A percentile compares a stretch with the other conserved stretches of the same genome.
Conservation (phyloP, 1,140 invertebrate species). For the Cecropterus lyciades region DNA sequence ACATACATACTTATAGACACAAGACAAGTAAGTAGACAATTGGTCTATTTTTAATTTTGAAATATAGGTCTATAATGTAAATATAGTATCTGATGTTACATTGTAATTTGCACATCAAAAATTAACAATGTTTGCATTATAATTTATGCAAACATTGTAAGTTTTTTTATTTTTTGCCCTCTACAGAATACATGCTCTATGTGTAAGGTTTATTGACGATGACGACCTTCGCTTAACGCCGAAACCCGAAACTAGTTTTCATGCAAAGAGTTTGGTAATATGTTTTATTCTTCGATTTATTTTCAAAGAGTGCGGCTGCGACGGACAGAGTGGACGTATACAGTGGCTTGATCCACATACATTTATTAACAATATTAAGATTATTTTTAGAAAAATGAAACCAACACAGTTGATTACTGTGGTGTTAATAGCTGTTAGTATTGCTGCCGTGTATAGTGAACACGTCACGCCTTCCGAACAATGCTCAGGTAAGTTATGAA, state of each 20-base stretch:
- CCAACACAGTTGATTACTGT: slow-evolving; percentile 33
- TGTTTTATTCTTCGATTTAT: slow-evolving; percentile 8
- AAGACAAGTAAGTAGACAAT: no score
- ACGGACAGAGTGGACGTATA: neutral
- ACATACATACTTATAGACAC: no score
- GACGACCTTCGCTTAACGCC: slow-evolving; percentile 2
- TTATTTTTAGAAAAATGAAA: slow-evolving; percentile 40
- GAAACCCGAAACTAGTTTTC: slow-evolving; percentile 40
- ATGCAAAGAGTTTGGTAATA: slow-evolving; percentile 5
- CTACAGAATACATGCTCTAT: slow-evolving; percentile 17
- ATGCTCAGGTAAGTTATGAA: slow-evolving; percentile 47
- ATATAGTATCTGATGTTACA: no score
- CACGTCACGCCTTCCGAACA: slow-evolving; percentile 52
- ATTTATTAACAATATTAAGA: neutral
- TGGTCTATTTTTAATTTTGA: no score
- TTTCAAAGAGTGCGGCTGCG: slow-evolving; percentile 37
- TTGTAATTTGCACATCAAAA: neutral
- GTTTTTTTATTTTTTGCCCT: neutral
- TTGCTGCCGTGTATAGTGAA: slow-evolving; percentile 26
- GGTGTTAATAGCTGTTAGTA: slow-evolving; percentile 34
- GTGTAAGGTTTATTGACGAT: slow-evolving; percentile 25
- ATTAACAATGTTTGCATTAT: neutral
- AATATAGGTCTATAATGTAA: no score
- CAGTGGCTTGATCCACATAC: neutral
- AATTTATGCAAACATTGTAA: no score